Conservation (phyloP, 2,113 vertebrate genomes). For the Clarias magur region DNA sequence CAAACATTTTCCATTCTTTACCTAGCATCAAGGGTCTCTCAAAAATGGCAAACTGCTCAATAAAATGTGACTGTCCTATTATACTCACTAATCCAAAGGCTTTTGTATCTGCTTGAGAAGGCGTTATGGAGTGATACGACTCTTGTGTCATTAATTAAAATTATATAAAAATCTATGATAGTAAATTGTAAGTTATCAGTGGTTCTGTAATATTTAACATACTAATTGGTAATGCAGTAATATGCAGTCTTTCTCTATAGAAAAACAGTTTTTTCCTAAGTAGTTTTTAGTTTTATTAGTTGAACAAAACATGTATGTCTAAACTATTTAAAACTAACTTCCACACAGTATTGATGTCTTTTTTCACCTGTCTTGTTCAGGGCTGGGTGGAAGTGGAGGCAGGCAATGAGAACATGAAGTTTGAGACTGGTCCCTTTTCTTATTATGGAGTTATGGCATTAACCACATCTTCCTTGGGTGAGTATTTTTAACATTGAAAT, state of each 20-base stretch:
- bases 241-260: not conserved
- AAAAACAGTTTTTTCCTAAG: not conserved
- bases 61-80: too few relatives aligned
- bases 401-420: slow-evolving; percentile 95
- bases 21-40: too few relatives aligned
- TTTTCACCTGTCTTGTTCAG: slow-evolving; percentile 61
- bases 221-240: not conserved
- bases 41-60: too few relatives aligned
- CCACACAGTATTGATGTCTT: not conserved
- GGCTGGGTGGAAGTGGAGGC: slow-evolving; percentile 96
- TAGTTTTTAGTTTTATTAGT: not conserved
- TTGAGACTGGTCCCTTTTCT: slow-evolving; percentile 93
- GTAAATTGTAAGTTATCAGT: not conserved
- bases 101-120: too few relatives aligned
- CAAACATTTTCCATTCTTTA: too few relatives aligned
- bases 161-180: not conserved
- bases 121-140: too few relatives aligned
- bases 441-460: slow-evolving; percentile 94
- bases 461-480: slow-evolving; percentile 65
- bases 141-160: too few relatives aligned
- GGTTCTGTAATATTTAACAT: not conserved
- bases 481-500: slow-evolving; percentile 50
- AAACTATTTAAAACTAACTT: too few relatives aligned
- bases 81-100: too few relatives aligned
- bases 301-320: not conserved